phyloP scores from a whole-genome alignment of 2,888 invertebrate species.

The Trissoscelio sp. region DNA sequence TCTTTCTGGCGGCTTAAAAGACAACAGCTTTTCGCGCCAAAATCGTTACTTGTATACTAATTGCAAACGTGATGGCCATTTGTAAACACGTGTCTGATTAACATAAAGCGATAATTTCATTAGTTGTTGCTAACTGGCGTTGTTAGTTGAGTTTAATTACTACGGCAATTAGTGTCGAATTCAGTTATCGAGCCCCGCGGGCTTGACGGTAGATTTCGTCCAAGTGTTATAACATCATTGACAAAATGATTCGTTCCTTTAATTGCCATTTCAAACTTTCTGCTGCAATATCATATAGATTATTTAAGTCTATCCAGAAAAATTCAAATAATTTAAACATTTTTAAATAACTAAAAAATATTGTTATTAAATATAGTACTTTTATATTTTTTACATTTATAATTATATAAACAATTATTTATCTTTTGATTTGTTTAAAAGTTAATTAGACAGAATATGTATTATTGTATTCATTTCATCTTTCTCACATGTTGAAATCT shows the following conservation, averaged over 20 bases:
- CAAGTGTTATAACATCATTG: no score
- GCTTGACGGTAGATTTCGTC: background rate
- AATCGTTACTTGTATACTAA: background rate
- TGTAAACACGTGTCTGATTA: background rate
- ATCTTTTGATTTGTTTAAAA: no score
- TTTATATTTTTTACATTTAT: no score
- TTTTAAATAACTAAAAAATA: no score
- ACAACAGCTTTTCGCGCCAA: slow-evolving; percentile 5
- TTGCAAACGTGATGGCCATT: background rate
- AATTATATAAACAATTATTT: no score
- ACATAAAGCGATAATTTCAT: slow-evolving; percentile 14
- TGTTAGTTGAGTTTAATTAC: slow-evolving; percentile 21
- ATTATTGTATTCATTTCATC: background rate
- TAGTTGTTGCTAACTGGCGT: background rate
- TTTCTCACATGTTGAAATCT: background rate
- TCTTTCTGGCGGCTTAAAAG: background rate
- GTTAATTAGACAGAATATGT: no score
- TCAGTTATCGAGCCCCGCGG: background rate
- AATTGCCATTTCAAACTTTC: no score
- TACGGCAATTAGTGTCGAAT: slow-evolving; percentile 17
- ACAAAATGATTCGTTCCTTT: no score
- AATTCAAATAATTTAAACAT: no score
- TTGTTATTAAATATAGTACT: no score
- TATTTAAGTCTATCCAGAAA: no score
- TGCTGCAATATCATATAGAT: no score